These are phyloP conservation scores for Brachionus sp. DNA, from an alignment of 1,140 invertebrate species.

Conservation along the genomic window DNA sequence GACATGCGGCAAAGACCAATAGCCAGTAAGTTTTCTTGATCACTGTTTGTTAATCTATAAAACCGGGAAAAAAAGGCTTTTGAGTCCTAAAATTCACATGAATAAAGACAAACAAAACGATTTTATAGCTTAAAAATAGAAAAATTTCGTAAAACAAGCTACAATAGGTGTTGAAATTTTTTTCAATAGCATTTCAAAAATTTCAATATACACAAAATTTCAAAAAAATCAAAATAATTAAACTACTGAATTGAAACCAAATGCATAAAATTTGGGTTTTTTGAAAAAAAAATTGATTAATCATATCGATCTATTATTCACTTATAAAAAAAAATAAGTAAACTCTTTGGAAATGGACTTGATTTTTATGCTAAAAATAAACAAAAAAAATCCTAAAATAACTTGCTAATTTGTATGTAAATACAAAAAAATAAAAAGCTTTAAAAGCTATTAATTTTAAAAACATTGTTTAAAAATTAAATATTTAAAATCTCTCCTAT, in stretches of 20 bases:
- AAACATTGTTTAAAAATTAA: neutral
- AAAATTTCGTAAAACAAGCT: neutral
- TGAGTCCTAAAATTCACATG: neutral
- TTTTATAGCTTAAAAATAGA: neutral
- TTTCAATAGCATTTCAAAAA: neutral
- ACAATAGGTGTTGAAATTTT: neutral
- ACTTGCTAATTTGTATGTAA: neutral
- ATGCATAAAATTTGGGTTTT: neutral
- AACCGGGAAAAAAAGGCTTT: neutral
- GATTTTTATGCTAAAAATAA: neutral
- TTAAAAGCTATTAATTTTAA: too few relatives aligned
- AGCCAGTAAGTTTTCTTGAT: neutral
- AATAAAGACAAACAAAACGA: neutral
- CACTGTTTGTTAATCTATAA: neutral
- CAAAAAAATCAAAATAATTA: neutral
- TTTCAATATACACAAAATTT: neutral
- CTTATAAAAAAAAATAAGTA: neutral
- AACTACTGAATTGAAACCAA: neutral
- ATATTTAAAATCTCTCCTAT: neutral
- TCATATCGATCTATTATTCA: neutral
- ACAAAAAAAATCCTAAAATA: neutral
- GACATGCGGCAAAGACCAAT: neutral
- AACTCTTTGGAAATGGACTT: neutral
- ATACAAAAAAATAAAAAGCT: neutral
- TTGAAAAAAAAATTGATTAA: neutral